phyloP scores from a whole-genome alignment of 2,888 invertebrate genomes.

The Pachycephus smyrnensis region DNA sequence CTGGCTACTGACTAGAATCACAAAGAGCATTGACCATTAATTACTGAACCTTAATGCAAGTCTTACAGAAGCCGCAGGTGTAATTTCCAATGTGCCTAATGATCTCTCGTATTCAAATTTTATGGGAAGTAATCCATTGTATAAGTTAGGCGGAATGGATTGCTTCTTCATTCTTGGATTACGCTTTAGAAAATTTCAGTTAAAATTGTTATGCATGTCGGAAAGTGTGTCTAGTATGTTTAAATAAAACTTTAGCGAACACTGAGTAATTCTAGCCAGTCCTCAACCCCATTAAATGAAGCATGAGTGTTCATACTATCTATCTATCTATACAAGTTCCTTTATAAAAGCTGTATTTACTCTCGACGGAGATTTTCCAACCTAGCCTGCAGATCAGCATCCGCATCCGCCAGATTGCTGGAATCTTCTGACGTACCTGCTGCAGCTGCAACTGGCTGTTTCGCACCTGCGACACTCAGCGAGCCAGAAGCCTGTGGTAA shows the following conservation, averaged over 20 bases:
- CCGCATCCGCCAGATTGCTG: constrained; percentile 79
- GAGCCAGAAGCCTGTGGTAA: constrained; percentile 79
- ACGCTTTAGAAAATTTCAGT: background rate
- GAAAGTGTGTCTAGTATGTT: no score
- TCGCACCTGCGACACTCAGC: constrained; percentile 71
- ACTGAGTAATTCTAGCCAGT: no score
- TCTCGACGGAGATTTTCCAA: constrained; percentile 94
- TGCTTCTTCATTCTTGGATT: background rate
- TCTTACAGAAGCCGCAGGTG: background rate
- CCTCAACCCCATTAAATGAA: no score
- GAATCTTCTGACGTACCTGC: constrained; percentile 68
- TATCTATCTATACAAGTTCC: background rate
- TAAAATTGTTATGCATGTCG: background rate
- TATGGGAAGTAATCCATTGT: no score
- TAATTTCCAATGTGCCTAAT: no score
- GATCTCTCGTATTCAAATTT: no score
- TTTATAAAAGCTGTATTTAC: constrained; percentile 64
- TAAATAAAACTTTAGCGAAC: no score
- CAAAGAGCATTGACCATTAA: background rate
- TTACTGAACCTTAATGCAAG: background rate
- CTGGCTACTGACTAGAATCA: background rate
- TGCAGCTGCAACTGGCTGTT: constrained; percentile 74
- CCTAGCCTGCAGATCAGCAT: constrained; percentile 97
- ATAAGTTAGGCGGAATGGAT: no score
- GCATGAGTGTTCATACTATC: no score